Evolutionary conservation across 2,113 vertebrate genomes (phyloP).

Genomic region (Cheilinus undulatus): DNA sequence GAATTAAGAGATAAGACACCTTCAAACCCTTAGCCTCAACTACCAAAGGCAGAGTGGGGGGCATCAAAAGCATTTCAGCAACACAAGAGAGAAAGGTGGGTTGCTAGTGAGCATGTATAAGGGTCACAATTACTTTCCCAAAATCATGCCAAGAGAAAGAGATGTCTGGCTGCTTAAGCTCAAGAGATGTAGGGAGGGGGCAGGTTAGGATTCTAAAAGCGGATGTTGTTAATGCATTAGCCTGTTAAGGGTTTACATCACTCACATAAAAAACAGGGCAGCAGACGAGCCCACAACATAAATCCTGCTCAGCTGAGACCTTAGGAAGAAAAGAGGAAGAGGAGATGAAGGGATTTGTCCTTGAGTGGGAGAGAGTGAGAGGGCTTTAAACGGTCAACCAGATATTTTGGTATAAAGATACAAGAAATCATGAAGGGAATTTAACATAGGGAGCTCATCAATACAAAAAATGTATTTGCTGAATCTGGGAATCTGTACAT

Average conservation of each 20-base stretch:
- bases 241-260: constrained; percentile 74
- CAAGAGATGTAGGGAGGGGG: constrained; percentile 14
- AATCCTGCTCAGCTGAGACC: constrained; percentile 56
- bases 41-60: constrained; percentile 35
- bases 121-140: constrained; percentile 52
- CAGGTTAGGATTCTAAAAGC: constrained; percentile 51
- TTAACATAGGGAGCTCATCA: not conserved
- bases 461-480: not conserved
- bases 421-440: not conserved
- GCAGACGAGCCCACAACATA: constrained; percentile 55
- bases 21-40: constrained; percentile 70
- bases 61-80: constrained; percentile 56
- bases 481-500: no score
- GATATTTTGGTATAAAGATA: constrained; percentile 9
- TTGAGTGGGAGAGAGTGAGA: constrained; percentile 21
- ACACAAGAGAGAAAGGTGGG: constrained; percentile 14
- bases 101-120: constrained; percentile 3
- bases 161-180: constrained; percentile 30
- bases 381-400: constrained; percentile 66
- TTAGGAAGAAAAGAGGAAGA: constrained; percentile 42
- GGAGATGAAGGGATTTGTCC: constrained; percentile 51
- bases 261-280: constrained; percentile 58
- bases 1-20: constrained; percentile 74
- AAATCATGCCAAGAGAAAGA: constrained; percentile 39
- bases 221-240: constrained; percentile 70